phyloP scores from a whole-genome alignment of 1,140 invertebrate species.

The Apis florea region DNA sequence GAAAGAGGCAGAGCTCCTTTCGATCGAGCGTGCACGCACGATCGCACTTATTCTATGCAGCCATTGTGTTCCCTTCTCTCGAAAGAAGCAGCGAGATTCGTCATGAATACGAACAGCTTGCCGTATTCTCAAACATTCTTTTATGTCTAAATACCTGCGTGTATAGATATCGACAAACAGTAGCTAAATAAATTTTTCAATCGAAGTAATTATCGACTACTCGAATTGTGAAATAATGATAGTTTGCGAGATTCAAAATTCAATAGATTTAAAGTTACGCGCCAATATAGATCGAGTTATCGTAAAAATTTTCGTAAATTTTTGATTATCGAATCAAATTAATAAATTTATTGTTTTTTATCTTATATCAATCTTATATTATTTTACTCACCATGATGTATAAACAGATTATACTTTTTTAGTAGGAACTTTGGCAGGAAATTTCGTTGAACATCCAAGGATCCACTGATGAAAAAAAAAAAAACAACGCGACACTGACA shows the following conservation, averaged over 20 bases:
- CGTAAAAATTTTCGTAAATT: not conserved
- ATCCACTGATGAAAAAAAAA: not conserved
- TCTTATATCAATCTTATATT: too few relatives aligned
- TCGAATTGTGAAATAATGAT: not conserved
- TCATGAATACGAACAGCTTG: constrained; percentile 11
- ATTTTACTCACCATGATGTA: constrained; percentile 30
- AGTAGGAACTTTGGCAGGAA: not conserved
- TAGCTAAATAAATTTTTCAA: not conserved
- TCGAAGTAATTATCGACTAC: not conserved
- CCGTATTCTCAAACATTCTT: not conserved
- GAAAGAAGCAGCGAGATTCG: not conserved
- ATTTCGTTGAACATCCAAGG: not conserved
- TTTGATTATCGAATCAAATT: not conserved
- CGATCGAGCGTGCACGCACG: not conserved
- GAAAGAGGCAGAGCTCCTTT: not conserved
- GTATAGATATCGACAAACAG: too few relatives aligned
- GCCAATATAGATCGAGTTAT: not conserved
- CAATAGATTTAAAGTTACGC: not conserved
- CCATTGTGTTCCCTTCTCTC: constrained; percentile 5
- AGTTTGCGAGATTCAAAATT: not conserved
- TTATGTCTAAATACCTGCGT: not conserved
- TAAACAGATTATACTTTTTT: too few relatives aligned
- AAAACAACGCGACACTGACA: not conserved
- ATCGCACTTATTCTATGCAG: not conserved
- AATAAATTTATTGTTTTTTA: too few relatives aligned